phyloP scores from a whole-genome alignment of 1,140 invertebrate species.

The Bombus polaris region DNA sequence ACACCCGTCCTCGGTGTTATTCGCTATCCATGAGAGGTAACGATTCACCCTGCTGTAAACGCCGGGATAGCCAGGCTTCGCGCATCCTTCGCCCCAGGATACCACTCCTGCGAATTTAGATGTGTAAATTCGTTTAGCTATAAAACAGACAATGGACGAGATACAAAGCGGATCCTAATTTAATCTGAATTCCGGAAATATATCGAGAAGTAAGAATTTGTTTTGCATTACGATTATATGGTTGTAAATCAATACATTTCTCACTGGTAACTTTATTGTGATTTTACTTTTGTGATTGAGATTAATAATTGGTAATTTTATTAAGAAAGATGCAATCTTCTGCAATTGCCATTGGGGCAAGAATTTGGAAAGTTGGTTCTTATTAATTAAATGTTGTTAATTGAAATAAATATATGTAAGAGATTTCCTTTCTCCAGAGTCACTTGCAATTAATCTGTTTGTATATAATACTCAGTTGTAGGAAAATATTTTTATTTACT shows the following conservation, averaged over 20 bases:
- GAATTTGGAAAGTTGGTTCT: no score
- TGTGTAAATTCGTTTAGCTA: not conserved
- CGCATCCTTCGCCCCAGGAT: slow-evolving; percentile 92
- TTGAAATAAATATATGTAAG: no score
- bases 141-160: not conserved
- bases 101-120: slow-evolving; percentile 84
- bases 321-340: no score
- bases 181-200: not conserved
- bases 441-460: no score
- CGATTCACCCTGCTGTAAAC: slow-evolving; percentile 92
- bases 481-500: not conserved
- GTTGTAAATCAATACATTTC: no score
- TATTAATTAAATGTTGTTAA: not conserved
- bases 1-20: slow-evolving; percentile 87
- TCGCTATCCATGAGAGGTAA: slow-evolving; percentile 88
- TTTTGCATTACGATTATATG: not conserved
- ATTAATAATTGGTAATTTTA: no score
- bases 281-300: no score
- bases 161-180: not conserved
- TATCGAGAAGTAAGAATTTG: not conserved
- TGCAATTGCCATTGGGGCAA: no score
- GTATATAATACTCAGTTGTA: no score
- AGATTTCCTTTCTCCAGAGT: not conserved
- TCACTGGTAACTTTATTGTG: no score
- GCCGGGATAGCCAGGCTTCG: slow-evolving; percentile 90